Evolutionary conservation across 2,797 vertebrate species (phyloP).

Genomic region (Melanotaenia nigrans): DNA sequence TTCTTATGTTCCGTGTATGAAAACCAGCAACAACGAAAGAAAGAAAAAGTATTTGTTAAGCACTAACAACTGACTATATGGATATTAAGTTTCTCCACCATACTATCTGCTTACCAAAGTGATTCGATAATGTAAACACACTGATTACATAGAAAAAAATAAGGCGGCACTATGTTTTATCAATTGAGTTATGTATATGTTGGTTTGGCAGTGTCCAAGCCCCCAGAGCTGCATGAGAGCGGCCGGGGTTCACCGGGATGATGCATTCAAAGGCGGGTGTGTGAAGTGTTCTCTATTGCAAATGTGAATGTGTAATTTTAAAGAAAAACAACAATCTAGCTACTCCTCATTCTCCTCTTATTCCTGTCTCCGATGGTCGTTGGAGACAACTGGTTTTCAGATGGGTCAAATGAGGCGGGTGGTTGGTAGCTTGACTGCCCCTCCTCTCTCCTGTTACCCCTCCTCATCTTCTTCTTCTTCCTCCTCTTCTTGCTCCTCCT

Average conservation of each 20-base stretch:
- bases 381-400: slow-evolving; percentile 49
- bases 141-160: slow-evolving; percentile 72
- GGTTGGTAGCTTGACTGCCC: slow-evolving; percentile 72
- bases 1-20: slow-evolving; percentile 50
- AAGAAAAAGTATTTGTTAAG: slow-evolving; percentile 50
- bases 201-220: slow-evolving; percentile 84
- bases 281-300: slow-evolving; percentile 57
- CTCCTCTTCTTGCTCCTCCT: slow-evolving; percentile 38
- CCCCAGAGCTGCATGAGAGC: slow-evolving; percentile 81
- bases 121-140: slow-evolving; percentile 59
- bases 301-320: slow-evolving; percentile 74
- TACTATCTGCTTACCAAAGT: slow-evolving; percentile 51
- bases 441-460: slow-evolving; percentile 46
- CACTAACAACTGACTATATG: slow-evolving; percentile 63
- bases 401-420: slow-evolving; percentile 66
- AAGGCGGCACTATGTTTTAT: slow-evolving; percentile 45
- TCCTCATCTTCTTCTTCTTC: neutral
- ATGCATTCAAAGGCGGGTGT: slow-evolving; percentile 73
- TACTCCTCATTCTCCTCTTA: slow-evolving; percentile 65
- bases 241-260: slow-evolving; percentile 83
- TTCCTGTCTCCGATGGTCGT: slow-evolving; percentile 50
- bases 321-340: slow-evolving; percentile 81
- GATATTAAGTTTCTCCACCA: slow-evolving; percentile 55
- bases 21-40: slow-evolving; percentile 44
- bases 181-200: slow-evolving; percentile 60